These are phyloP conservation scores for Penaeus indicus DNA, from an alignment of 1,140 invertebrate genomes.

Conservation along the genomic window DNA sequence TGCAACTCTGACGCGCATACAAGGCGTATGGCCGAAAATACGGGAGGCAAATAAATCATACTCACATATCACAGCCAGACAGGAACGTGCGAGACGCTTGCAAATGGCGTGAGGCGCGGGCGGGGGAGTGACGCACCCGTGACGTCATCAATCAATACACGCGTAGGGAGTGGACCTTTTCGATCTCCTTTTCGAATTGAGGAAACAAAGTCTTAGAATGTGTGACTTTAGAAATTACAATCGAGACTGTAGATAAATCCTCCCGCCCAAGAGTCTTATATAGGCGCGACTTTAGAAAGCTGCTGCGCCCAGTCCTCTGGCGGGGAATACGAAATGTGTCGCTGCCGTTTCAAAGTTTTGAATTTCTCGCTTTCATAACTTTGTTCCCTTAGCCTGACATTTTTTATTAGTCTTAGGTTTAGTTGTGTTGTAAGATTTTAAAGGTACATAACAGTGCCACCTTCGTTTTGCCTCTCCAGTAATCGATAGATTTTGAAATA, in stretches of 20 bases:
- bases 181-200: not conserved
- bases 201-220: not conserved
- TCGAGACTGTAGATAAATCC: not conserved
- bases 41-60: slow-evolving; percentile 63
- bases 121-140: slow-evolving; percentile 59
- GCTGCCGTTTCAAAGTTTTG: no score
- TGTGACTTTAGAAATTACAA: not conserved
- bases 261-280: not conserved
- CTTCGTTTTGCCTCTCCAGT: no score
- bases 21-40: slow-evolving; percentile 55
- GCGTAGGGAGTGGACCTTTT: slow-evolving; percentile 20
- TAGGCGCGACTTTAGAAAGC: not conserved
- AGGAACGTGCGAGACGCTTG: slow-evolving; percentile 67
- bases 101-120: slow-evolving; percentile 66
- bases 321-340: no score
- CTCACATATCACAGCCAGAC: slow-evolving; percentile 67
- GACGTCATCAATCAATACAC: slow-evolving; percentile 66
- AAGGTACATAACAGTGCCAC: no score
- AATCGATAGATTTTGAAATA: no score
- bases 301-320: no score
- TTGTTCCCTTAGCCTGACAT: no score
- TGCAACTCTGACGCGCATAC: slow-evolving; percentile 38
- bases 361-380: no score
- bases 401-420: no score
- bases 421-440: no score